Base-by-base conservation (phyloP, 2,888 invertebrate genomes). In the Bibio marci region DNA sequence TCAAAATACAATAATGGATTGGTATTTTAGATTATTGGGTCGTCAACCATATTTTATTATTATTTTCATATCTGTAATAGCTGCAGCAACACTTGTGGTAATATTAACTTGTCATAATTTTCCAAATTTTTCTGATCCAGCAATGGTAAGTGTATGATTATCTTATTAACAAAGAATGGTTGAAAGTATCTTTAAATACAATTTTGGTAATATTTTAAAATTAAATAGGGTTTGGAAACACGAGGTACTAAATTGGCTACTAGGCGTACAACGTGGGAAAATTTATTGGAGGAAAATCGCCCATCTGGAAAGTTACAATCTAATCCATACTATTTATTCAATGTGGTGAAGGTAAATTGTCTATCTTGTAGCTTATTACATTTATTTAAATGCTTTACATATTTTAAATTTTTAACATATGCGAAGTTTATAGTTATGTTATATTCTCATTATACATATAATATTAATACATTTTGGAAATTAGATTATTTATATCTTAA, bases 91-190 rank as follows among this genome's bases (percentile, higher is more conserved):
- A 53, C 64, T 80, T 34, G 69, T 77, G 38, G 69, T 79, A 42
- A 72, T 77, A 37, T 59, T 77, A 44, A 68, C 70, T 31, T 64
- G 71, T 17, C 71, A 69, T 49, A 66, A 70, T 37, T 61, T 74
- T 39, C 90, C 88, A 28, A 77, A 80, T 57, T 91, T 92, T 63
- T 73, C 77, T 46, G 86, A 91, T 59, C 91, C 91, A 18, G 76
- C 83, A 53, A 63, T 78, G 66, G 83, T 82, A 62, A 66, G 66
- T 58, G 43, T 10, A 22, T 18, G 14, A 12, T 12, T 37, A 15
- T 17, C 14, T 31, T 14, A 14, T 22, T 28, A 26, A 28, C 3
- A 35, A 18, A 32, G n/a, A 6, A 10, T 30, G 14, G 10, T 6
- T 19, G 30, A 30, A 10, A 30, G 6, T 6, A n/a, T 30, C 5